phyloP scores from a whole-genome alignment of 2,797 vertebrate species.

The Syncerus caffer region DNA sequence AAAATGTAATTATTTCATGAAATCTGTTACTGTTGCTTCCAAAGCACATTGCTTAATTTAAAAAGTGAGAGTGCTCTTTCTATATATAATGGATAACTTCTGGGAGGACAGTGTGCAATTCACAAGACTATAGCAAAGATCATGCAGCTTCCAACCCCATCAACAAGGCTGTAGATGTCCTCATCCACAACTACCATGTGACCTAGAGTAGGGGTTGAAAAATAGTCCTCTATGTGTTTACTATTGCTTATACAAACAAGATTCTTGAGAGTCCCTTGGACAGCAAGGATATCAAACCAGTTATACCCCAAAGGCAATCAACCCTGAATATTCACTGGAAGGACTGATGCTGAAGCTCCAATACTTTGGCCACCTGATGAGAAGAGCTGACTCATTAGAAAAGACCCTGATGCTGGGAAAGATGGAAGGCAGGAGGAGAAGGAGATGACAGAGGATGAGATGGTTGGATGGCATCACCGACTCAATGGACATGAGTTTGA shows the following conservation, averaged over 20 bases:
- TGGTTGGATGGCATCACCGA: background rate
- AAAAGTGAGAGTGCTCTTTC: background rate
- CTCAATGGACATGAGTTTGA: background rate
- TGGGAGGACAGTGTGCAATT: conserved; percentile 3
- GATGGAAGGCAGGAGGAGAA: background rate
- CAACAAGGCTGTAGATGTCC: background rate
- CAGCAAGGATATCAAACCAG: background rate
- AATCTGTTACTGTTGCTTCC: conserved; percentile 56
- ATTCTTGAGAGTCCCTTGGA: background rate
- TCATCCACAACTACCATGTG: background rate
- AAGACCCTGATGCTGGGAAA: background rate
- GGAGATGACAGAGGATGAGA: background rate
- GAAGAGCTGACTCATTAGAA: background rate
- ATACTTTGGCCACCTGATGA: background rate
- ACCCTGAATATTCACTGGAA: background rate
- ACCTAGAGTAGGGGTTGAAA: background rate
- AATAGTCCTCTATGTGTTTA: background rate
- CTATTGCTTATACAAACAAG: background rate
- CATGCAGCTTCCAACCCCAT: background rate
- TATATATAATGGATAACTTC: background rate
- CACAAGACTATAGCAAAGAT: background rate
- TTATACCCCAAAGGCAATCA: background rate
- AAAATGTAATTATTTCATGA: conserved; percentile 69
- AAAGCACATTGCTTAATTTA: conserved; percentile 23
- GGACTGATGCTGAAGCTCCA: background rate